Base-by-base conservation (phyloP, 2,888 invertebrate genomes). In the Eristalis tenax region DNA sequence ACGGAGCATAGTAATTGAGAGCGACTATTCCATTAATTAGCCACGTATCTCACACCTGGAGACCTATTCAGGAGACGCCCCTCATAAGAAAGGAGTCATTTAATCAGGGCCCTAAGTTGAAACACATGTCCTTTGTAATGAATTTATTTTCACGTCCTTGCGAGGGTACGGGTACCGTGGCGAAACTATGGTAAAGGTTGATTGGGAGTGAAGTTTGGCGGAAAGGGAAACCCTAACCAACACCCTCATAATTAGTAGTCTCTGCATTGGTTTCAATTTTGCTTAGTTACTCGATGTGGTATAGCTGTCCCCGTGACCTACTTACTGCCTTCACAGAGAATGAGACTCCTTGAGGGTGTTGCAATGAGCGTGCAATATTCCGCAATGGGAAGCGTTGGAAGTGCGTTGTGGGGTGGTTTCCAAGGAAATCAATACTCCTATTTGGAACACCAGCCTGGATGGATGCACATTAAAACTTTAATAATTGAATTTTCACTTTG, bases 381-480 rank as follows among this genome's bases (percentile, higher is more conserved):
- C 15, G 15, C 43, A 15, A 15, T 43, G 43, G 1, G 43, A n/a
- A 43, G 15, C 43, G 18, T 10, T 18, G 18, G 8, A 50, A 50
- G 50, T 50, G 50, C 50, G 50, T 50, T 18, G n/a, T 50, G 18
- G 50, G 50, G n/a, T 50, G 18, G 50, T 18, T 43, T 15, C 15
- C n/a, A 8, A 18, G 8, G 50, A 50, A 50, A 50, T 50, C 50
- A 18, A 50, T 50, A 50, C 18, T 18, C 18, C n/a, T 43, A 43
- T 15, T 43, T n/a, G n/a, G 50, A 18, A 50, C n/a, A 8, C n/a
- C 50, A 50, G 50, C 50, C 18, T 18, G 50, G 50, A 18, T 18
- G 50, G 50, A 8, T 50, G 18, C 50, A 23, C 22, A 50, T 43
- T 69, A 69, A 66, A 66, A 66, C 35, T 35, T 66, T 8, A 50